phyloP scores from a whole-genome alignment of 2,888 invertebrate species.

The Melipona beecheii region DNA sequence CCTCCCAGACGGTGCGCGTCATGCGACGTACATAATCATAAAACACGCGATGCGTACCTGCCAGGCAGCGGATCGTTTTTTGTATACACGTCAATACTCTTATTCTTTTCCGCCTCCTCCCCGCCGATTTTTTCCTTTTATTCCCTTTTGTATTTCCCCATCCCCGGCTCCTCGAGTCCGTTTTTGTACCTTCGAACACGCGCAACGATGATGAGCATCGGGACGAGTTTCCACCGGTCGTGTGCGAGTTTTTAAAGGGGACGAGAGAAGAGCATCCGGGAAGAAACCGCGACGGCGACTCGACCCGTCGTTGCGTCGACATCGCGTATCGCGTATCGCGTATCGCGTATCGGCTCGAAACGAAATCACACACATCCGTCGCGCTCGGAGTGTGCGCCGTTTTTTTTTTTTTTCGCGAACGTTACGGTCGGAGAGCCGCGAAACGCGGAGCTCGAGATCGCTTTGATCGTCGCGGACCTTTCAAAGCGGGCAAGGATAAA shows the following conservation, averaged over 20 bases:
- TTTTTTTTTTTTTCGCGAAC: not conserved
- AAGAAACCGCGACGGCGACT: not conserved
- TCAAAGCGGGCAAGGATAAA: constrained; percentile 30
- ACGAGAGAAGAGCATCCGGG: not conserved
- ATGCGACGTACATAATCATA: constrained; percentile 66
- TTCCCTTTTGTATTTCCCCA: not conserved
- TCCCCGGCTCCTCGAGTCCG: not conserved
- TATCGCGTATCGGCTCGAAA: not conserved
- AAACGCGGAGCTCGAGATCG: not conserved
- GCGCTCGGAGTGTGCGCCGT: not conserved
- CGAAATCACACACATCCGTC: not conserved
- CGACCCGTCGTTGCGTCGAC: not conserved
- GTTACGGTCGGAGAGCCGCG: not conserved
- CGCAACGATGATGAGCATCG: too few species aligned
- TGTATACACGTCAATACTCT: constrained; percentile 19
- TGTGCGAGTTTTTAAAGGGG: not conserved
- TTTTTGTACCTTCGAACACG: not conserved
- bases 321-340: too few species aligned
- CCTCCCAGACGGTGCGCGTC: constrained; percentile 67
- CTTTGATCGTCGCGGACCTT: constrained; percentile 21
- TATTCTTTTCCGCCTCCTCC: constrained; percentile 16
- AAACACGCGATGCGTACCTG: constrained; percentile 65
- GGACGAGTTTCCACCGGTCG: not conserved
- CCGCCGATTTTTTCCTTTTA: not conserved
- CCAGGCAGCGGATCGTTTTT: constrained; percentile 23